Conservation (phyloP, 2,113 vertebrate genomes). For the Pardalotus punctatus region DNA sequence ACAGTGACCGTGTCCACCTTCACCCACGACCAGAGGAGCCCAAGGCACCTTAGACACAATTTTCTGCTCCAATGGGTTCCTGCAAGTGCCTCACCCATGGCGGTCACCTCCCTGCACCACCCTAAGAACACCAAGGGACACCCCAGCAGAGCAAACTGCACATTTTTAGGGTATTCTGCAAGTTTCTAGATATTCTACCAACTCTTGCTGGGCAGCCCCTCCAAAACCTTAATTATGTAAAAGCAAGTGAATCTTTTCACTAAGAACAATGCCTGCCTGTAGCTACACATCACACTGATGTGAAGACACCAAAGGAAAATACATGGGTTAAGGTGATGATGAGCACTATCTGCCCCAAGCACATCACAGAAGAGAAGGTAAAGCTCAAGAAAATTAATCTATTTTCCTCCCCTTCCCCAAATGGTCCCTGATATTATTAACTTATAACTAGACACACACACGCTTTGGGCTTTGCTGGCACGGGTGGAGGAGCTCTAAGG, state of each 20-base stretch:
- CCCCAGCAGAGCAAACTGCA: background rate
- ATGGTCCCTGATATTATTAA: background rate
- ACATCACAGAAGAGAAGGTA: background rate
- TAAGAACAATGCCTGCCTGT: background rate
- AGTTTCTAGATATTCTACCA: background rate
- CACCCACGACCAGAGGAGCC: background rate
- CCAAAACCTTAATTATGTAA: background rate
- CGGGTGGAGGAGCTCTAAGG: background rate
- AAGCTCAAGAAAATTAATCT: background rate
- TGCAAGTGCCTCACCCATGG: background rate
- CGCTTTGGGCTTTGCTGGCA: background rate
- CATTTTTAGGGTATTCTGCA: background rate
- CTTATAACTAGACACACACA: background rate
- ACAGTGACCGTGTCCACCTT: background rate
- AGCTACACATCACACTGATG: fast-evolving
- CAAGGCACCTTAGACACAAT: background rate
- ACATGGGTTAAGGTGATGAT: background rate
- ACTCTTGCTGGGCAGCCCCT: background rate
- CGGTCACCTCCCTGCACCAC: background rate
- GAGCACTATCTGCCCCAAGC: background rate
- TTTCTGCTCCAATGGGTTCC: background rate
- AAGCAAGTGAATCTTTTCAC: background rate
- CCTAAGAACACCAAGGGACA: background rate
- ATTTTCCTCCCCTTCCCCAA: background rate
- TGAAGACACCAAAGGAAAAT: background rate